phyloP scores from a whole-genome alignment of 2,797 vertebrate species.

The Chanos chanos region DNA sequence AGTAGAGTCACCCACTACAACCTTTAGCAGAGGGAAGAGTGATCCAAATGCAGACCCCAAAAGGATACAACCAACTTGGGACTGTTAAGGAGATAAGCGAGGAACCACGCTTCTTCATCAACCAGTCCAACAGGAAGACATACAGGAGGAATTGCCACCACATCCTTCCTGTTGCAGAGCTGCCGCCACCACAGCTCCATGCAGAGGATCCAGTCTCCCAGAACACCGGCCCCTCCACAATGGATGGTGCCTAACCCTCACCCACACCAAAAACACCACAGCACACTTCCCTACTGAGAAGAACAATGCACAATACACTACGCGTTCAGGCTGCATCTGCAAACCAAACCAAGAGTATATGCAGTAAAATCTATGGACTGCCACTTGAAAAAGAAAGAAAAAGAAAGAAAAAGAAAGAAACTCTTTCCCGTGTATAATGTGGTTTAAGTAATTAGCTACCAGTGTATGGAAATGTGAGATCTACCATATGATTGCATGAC shows the following conservation, averaged over 20 bases:
- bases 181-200: background rate
- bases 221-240: background rate
- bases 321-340: slow-evolving; percentile 4
- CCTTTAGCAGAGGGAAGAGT: slow-evolving; percentile 27
- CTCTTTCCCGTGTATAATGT: no score
- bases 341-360: slow-evolving; percentile 25
- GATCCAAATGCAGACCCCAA: slow-evolving; percentile 16
- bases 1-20: background rate
- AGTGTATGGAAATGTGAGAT: no score
- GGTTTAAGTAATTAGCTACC: no score
- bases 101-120: slow-evolving; percentile 23
- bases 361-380: background rate
- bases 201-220: background rate
- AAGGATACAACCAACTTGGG: slow-evolving; percentile 20
- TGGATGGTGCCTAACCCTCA: background rate
- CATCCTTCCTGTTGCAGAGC: slow-evolving; percentile 33
- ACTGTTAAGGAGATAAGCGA: slow-evolving; percentile 2
- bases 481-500: no score
- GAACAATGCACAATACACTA: background rate
- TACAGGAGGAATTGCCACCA: slow-evolving; percentile 33
- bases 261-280: background rate
- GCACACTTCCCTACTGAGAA: background rate
- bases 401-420: no score
- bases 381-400: background rate
- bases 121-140: slow-evolving; percentile 8